A percentile compares a stretch with the other conserved stretches of the same genome.
These are phyloP conservation scores for Clangula hyemalis DNA, from an alignment of 2,797 vertebrate genomes.

Conservation along the genomic window DNA sequence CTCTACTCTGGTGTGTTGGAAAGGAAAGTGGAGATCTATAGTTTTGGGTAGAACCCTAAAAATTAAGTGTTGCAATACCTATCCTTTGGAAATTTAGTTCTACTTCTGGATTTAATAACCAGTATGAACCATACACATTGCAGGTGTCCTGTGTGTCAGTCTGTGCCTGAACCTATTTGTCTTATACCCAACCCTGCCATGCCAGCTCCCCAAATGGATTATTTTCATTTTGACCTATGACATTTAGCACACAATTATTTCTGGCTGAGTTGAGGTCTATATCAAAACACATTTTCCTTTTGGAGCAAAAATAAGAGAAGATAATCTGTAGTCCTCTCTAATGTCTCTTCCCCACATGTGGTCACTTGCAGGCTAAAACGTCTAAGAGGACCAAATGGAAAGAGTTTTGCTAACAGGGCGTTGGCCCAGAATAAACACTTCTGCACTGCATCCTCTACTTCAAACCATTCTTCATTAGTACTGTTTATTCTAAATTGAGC, in stretches of 20 bases:
- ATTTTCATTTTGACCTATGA: constrained; percentile 2
- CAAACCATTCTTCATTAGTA: not conserved
- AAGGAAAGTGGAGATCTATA: not conserved
- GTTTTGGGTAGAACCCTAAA: not conserved
- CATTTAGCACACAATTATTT: not conserved
- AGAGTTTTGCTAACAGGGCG: not conserved
- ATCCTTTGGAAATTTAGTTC: not conserved
- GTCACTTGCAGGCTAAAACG: not conserved
- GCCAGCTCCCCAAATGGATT: not conserved
- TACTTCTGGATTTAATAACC: not conserved
- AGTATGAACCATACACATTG: not conserved
- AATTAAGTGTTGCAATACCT: not conserved
- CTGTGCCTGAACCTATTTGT: not conserved
- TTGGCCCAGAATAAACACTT: not conserved
- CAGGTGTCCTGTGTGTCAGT: not conserved
- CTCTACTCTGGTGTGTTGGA: not conserved
- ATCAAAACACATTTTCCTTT: constrained; percentile 13
- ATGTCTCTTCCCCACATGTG: not conserved
- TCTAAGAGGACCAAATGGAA: not conserved
- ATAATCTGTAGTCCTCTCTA: not conserved
- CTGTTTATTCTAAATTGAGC: constrained; percentile 1
- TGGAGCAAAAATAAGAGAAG: not conserved
- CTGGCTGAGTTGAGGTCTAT: not conserved
- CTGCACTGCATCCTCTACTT: not conserved
- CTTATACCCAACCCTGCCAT: not conserved